Conservation (phyloP, 2,797 vertebrate genomes). For the Carduelis carduelis region DNA sequence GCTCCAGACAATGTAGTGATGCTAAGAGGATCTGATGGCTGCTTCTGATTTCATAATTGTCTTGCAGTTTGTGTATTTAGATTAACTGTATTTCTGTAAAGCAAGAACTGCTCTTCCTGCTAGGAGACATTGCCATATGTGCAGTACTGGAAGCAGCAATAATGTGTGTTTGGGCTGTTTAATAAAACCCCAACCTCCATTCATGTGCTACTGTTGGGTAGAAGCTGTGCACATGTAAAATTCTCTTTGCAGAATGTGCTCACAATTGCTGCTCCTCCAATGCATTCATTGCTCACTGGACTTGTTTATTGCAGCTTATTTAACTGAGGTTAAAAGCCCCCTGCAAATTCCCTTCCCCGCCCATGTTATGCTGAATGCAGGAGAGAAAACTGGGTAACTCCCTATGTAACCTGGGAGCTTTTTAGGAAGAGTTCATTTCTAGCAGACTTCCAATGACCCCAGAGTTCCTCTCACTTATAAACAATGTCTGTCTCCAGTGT, state of each 20-base stretch:
- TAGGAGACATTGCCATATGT: neutral
- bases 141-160: neutral
- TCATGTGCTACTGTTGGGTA: fast-evolving
- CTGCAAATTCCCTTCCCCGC: neutral
- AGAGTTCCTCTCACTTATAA: neutral
- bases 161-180: neutral
- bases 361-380: neutral
- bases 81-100: neutral
- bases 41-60: slow-evolving; percentile 19
- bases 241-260: neutral
- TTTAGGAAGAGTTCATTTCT: neutral
- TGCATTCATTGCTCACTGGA: neutral
- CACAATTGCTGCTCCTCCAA: neutral
- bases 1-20: neutral
- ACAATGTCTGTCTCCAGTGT: neutral
- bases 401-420: neutral
- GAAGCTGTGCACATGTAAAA: neutral
- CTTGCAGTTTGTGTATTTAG: neutral
- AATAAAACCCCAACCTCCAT: neutral
- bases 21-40: neutral
- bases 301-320: neutral
- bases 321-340: neutral
- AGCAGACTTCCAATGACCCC: neutral
- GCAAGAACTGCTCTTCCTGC: neutral
- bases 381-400: neutral